Evolutionary conservation across 2,888 invertebrate genomes (phyloP).

Genomic region (Eupithecia inturbata): DNA sequence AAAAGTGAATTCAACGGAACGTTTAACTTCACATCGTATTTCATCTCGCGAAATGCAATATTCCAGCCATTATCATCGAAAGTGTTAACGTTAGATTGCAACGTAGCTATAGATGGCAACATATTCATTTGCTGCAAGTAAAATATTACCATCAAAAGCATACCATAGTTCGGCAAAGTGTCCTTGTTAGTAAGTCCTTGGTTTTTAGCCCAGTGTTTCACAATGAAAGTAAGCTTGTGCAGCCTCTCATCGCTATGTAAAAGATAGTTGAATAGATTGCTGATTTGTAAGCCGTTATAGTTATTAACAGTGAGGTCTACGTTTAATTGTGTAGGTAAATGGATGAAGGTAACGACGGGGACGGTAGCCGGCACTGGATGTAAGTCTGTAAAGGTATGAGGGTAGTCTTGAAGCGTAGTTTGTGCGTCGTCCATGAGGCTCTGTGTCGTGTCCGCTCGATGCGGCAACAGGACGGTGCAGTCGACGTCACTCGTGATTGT

Average conservation of each 20-base stretch:
- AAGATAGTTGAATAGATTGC: slow-evolving; percentile 3
- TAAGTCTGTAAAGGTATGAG: not conserved
- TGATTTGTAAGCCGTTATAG: not conserved
- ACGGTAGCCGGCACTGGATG: not conserved
- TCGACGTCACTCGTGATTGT: slow-evolving; percentile 2
- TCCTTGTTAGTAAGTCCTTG: not conserved
- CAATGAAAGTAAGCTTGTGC: not conserved
- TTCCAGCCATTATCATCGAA: slow-evolving; percentile 5
- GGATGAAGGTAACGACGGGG: not conserved
- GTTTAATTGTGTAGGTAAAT: not conserved
- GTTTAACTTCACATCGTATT: not conserved
- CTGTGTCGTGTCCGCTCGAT: not conserved
- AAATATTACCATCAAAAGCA: not conserved
- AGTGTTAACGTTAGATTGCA: not conserved
- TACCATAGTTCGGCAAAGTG: slow-evolving; percentile 1
- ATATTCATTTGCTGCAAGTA: not conserved
- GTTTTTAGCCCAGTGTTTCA: not conserved
- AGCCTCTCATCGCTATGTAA: not conserved
- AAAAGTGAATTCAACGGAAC: slow-evolving; percentile 15
- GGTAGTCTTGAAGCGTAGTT: not conserved
- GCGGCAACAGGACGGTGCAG: not conserved
- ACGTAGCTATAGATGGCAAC: not conserved
- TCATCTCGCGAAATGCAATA: not conserved
- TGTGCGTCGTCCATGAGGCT: not conserved
- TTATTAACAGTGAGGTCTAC: slow-evolving; percentile 5